These are phyloP conservation scores for Azemiops feae DNA, from an alignment of 2,113 vertebrate genomes.

Conservation along the genomic window DNA sequence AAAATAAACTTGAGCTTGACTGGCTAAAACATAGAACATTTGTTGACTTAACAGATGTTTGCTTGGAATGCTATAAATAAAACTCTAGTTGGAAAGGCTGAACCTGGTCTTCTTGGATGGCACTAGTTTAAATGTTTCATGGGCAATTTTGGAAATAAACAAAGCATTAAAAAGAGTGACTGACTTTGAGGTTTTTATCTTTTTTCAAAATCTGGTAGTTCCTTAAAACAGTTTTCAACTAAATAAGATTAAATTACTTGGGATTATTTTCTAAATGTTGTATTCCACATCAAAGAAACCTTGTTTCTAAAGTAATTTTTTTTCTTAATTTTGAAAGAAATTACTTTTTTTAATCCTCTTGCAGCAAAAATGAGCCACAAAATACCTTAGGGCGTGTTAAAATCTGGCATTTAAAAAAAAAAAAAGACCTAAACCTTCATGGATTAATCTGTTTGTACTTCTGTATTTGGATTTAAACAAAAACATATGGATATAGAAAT, in stretches of 20 bases:
- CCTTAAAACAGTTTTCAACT: neutral
- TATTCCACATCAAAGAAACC: neutral
- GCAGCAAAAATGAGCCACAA: neutral
- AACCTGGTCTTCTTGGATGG: neutral
- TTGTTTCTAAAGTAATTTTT: neutral
- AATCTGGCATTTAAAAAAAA: neutral
- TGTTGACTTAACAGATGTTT: slow-evolving; percentile 21
- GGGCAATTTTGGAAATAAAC: neutral
- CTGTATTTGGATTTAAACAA: neutral
- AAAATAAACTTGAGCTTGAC: neutral
- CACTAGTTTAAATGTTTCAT: neutral
- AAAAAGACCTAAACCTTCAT: neutral
- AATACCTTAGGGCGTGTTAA: neutral
- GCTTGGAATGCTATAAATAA: slow-evolving; percentile 19
- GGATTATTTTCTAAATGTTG: neutral
- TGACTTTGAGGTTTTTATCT: slow-evolving; percentile 9
- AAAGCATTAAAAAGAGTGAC: neutral
- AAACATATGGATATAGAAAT: neutral
- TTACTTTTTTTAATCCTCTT: neutral
- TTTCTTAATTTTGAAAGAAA: neutral
- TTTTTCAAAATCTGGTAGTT: neutral
- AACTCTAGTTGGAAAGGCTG: neutral
- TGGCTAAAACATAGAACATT: neutral
- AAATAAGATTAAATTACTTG: neutral
- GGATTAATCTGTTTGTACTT: neutral